Evolutionary conservation across 2,797 vertebrate species (phyloP).

Genomic region (Psittacula echo): DNA sequence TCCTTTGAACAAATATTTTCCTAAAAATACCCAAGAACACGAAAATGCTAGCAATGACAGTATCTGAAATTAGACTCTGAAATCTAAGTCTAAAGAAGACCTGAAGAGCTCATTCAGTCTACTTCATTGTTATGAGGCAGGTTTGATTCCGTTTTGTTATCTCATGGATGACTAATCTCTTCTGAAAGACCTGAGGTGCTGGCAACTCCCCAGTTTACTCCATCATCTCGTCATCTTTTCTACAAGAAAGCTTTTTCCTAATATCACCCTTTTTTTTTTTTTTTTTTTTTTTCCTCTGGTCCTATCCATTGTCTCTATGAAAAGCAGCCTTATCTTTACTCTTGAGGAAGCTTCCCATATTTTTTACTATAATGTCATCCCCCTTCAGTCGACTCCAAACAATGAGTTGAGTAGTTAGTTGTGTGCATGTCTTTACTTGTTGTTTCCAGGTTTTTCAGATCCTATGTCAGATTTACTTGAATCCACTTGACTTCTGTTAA

Average conservation of each 20-base stretch:
- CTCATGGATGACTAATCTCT: neutral
- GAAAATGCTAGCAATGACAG: neutral
- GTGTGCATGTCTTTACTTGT: neutral
- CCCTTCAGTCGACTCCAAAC: neutral
- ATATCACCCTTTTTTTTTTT: neutral
- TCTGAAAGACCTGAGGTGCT: neutral
- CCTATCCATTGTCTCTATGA: neutral
- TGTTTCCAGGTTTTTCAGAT: neutral
- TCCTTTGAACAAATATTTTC: conserved; percentile 27
- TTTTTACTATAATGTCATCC: neutral
- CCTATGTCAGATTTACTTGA: neutral
- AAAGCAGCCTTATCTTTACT: neutral
- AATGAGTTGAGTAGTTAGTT: neutral
- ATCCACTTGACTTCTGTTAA: neutral
- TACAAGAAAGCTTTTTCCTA: neutral
- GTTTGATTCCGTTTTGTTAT: neutral
- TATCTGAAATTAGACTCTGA: neutral
- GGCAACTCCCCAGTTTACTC: neutral
- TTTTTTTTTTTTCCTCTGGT: neutral
- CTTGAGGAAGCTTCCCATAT: neutral
- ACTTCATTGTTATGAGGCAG: neutral
- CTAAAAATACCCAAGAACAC: neutral
- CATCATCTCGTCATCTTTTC: neutral
- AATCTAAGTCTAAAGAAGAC: neutral
- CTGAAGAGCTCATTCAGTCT: neutral